A percentile compares a stretch with the other conserved stretches of the same genome.
These are phyloP conservation scores for Sarotherodon lohbergeri DNA, from an alignment of 2,113 vertebrate species.

Conservation along the genomic window DNA sequence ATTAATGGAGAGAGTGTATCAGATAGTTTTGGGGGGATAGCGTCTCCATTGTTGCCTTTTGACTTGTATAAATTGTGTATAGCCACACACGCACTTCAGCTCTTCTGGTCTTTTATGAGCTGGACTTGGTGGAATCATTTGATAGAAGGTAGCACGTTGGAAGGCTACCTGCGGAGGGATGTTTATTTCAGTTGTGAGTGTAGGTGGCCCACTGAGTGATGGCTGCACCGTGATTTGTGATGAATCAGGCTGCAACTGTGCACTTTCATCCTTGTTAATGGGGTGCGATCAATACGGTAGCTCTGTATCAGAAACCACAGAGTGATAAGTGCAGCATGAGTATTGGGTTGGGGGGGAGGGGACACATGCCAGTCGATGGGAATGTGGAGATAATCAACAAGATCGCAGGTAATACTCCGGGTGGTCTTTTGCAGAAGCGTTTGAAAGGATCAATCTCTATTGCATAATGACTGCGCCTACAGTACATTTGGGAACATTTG, in stretches of 20 bases:
- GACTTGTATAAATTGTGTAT: not conserved
- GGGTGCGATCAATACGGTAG: constrained; percentile 42
- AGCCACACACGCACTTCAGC: not conserved
- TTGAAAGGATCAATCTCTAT: constrained; percentile 11
- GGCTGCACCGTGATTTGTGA: not conserved
- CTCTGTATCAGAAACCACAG: constrained; percentile 27
- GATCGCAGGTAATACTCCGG: constrained; percentile 25
- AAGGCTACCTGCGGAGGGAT: not conserved
- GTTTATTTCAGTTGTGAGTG: constrained; percentile 5
- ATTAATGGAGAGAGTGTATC: not conserved
- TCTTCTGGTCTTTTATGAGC: not conserved
- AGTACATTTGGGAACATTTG: not conserved
- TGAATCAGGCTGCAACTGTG: constrained; percentile 31
- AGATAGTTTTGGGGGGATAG: not conserved
- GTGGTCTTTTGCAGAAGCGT: constrained; percentile 8
- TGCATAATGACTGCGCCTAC: not conserved
- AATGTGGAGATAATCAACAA: constrained; percentile 50
- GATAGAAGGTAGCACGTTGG: not conserved
- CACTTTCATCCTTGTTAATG: constrained; percentile 46
- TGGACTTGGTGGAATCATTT: not conserved
- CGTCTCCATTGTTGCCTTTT: not conserved
- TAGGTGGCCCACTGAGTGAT: constrained; percentile 10
- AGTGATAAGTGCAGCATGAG: constrained; percentile 18
- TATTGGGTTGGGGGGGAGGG: not conserved
- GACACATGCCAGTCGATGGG: constrained; percentile 33